Base-by-base conservation (phyloP, 1,140 invertebrate species). In the Theocolax elegans region DNA sequence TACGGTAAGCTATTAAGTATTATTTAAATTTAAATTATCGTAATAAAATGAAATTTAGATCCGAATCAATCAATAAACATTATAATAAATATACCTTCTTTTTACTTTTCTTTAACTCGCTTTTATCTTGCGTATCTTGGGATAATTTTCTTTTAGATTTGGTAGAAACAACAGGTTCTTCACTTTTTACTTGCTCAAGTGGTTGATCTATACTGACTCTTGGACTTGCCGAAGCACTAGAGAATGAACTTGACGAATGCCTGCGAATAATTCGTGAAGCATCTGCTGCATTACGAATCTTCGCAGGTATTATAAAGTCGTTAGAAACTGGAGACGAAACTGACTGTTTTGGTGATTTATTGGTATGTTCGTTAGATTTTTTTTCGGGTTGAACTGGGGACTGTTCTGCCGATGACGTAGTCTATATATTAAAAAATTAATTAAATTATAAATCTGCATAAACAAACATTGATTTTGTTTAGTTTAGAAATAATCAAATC, bases 231-330 rank as follows among this genome's bases (percentile, higher is more conserved):
- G 86, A 87, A 2, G 89, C 89, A 79, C 92, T 93, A 0, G 93
- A 94, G 81, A 92, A 93, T 13, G 92, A 94, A 79, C 92, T 94
- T 60, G 92, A 93, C 0, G 93, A 94, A 77, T 94, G 92, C 53
- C 93, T 87, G 44, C 93, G 87, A 74, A 94, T 91, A 35, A 95
- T 94, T 74, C 93, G 89, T 0, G 93, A 94, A 46, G 92, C 92
- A 74, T 93, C 91, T 31, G 90, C 91, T 2, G 88, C 83, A 58
- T 84, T 87, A 78, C 86, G 86, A 23, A 86, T 81, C 58, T 88
- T 88, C 67, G 86, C 87, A 29, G 89, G 81, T 85, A 87, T 88
- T 46, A 89, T 86, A 75, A 90, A 89, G 73, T 89, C 88, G 53
- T 85, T 80, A 2, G 54, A 65, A 3, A 66, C 21, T 31, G 76